Percentiles rank a stretch among this genome's conserved stretches.
phyloP scores from a whole-genome alignment of 2,113 vertebrate genomes.

The Dasyprocta punctata region DNA sequence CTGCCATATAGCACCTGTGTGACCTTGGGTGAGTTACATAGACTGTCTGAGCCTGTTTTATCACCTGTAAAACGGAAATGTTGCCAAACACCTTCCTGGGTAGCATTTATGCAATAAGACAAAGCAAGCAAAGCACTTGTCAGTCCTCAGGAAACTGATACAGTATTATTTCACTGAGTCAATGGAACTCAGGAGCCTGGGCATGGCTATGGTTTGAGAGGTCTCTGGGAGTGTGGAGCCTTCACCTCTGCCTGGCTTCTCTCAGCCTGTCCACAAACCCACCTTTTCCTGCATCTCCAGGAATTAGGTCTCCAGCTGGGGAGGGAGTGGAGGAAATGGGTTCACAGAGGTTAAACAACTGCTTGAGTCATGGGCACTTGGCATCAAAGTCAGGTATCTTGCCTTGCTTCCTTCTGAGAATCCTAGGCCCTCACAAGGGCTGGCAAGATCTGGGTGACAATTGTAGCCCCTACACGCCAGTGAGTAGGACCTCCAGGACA shows the following conservation, averaged over 20 bases:
- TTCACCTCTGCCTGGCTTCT: neutral
- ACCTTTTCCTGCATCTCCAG: neutral
- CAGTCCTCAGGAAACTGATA: neutral
- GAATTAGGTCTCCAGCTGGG: neutral
- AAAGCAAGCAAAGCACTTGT: neutral
- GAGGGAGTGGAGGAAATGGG: neutral
- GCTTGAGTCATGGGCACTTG: neutral
- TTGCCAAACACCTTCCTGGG: neutral
- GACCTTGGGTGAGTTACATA: neutral
- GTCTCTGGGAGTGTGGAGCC: neutral
- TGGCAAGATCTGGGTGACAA: neutral
- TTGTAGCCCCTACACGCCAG: neutral
- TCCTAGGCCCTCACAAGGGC: neutral
- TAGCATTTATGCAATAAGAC: neutral
- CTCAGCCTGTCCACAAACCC: neutral
- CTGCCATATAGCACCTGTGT: no score
- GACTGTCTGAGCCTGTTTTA: neutral
- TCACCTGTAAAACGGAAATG: neutral
- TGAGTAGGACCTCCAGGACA: neutral
- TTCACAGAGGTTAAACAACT: neutral
- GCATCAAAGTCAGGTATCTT: neutral
- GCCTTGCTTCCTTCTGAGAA: no score
- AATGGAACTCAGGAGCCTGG: neutral
- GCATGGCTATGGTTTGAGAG: neutral
- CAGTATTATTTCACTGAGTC: neutral